phyloP scores from a whole-genome alignment of 2,797 vertebrate species.

The Aphelocoma californica region DNA sequence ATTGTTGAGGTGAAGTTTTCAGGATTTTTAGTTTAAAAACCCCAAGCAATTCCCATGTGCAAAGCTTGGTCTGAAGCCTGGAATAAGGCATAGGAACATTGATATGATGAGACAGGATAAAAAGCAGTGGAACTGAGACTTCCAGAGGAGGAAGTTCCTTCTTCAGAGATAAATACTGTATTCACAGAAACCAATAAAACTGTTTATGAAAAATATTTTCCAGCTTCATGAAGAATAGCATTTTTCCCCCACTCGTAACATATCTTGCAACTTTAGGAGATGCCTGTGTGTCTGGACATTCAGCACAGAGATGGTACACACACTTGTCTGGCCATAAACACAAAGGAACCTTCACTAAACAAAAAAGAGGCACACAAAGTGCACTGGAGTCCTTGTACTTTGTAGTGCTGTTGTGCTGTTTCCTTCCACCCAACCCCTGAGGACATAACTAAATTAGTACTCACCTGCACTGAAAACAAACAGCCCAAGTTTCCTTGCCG shows the following conservation, averaged over 20 bases:
- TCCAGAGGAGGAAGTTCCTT: background rate
- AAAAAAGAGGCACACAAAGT: background rate
- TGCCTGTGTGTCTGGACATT: background rate
- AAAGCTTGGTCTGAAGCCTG: background rate
- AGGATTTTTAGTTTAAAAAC: background rate
- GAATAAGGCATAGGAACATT: background rate
- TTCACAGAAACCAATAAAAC: background rate
- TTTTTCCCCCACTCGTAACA: background rate
- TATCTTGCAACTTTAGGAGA: background rate
- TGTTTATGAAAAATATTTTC: background rate
- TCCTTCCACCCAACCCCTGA: background rate
- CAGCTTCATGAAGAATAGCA: background rate
- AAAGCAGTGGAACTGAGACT: background rate
- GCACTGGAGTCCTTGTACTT: background rate
- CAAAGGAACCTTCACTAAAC: background rate
- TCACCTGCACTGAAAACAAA: conserved; percentile 61
- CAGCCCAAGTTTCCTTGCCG: background rate
- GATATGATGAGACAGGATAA: background rate
- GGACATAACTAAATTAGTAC: conserved; percentile 15
- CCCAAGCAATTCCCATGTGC: accelerated
- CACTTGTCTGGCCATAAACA: background rate
- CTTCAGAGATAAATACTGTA: background rate
- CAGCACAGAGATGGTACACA: background rate
- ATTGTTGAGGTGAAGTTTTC: background rate
- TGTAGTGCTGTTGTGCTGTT: background rate